Base-by-base conservation (phyloP, 1,140 invertebrate genomes). In the Tetramorium parvispinum region DNA sequence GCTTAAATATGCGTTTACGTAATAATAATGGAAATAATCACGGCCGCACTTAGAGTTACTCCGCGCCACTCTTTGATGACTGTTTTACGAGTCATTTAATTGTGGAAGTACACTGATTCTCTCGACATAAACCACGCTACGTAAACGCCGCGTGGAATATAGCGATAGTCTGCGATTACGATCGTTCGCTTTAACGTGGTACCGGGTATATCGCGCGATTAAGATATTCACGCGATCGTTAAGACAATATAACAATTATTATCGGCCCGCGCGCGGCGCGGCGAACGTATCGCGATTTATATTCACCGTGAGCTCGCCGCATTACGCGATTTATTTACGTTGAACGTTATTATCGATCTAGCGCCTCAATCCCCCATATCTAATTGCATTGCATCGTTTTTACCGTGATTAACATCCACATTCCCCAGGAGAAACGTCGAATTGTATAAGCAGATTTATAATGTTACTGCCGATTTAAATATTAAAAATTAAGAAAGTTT, bases 171-270 rank as follows among this genome's bases (percentile, higher is more conserved):
- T 6, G 49, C 32, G 78, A 82, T 82, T 82, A 82, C 13, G 66
- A 68, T 70, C 65, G 65, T 40, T 68, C 21, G 32, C 24, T 57
- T 49, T 82, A 71, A 82, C 78, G 78, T 10, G 32, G 18, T 63
- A 40, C 43, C 78, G 21, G 8, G 37, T 57, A 24, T n/a, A 70
- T 68, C 32, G 49, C 46, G 16, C 49, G 10, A 70, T 57, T 71
- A 46, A 53, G 46, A 66, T 66, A 70, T 82, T 70, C 51, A 70
- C 18, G 51, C 18, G 21, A 59, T 59, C 53, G 8, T 82, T 21
- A 21, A 46, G 53, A 82, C 78, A 82, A 59, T 71, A 46, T 46
- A 59, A 71, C 24, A 71, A 82, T 82, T 82, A 81, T 66, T 40
- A 57, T 43, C 61, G 61, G 32, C 32, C 3, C 32, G n/a, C n/a